A percentile compares a stretch with the other conserved stretches of the same genome.
Conservation (phyloP, 92 coral and sea anemone species). For the Hydrozoanthus gracilis region DNA sequence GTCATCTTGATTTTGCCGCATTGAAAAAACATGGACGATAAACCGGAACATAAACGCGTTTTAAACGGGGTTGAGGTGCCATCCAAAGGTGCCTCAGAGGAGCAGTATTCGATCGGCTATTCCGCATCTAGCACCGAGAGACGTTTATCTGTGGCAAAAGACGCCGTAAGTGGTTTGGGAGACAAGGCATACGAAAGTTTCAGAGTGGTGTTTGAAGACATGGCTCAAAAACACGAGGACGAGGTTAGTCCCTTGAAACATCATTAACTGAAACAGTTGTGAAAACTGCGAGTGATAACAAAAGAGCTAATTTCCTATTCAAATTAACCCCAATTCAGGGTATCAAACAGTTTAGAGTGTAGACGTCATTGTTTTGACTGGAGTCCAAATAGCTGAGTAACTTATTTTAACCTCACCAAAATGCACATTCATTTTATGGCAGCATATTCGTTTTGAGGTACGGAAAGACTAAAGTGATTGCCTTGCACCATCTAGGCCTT, state of each 20-base stretch:
- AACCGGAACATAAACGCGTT: neutral
- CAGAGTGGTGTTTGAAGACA: constrained; percentile 66
- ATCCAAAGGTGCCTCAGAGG: neutral
- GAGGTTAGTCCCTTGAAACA: constrained; percentile 46
- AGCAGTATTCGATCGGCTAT: neutral
- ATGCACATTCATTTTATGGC: no score
- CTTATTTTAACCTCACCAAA: neutral
- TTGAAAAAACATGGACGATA: neutral
- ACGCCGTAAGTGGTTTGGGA: constrained; percentile 64
- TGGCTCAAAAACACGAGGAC: constrained; percentile 56
- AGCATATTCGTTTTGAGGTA: no score
- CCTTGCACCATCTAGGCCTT: no score
- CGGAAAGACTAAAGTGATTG: no score
- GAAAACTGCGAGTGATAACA: no score
- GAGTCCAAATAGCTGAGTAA: neutral
- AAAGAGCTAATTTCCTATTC: neutral
- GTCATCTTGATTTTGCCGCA: neutral
- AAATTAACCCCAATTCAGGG: neutral
- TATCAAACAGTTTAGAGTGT: neutral
- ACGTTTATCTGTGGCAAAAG: constrained; percentile 59
- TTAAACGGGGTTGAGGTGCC: neutral
- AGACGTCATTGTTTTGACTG: constrained; percentile 20
- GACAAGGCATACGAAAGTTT: constrained; percentile 66
- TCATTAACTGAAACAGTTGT: neutral
- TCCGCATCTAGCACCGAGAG: constrained; percentile 37